Evolutionary conservation across 2,797 vertebrate species (phyloP).

Genomic region (Phoebastria nigripes): DNA sequence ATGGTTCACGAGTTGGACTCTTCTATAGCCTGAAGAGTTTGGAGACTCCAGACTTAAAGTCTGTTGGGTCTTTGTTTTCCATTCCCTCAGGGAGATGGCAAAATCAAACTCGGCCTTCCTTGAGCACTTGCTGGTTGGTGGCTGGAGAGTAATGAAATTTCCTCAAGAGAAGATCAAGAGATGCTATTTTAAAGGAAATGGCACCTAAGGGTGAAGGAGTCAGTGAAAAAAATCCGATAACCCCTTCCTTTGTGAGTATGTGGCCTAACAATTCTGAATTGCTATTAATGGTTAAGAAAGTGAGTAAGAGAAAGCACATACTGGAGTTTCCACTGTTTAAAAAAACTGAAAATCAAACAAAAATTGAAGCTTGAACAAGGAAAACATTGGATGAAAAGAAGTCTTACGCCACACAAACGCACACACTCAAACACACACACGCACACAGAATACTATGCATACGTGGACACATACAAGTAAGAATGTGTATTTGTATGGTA

Average conservation of each 20-base stretch:
- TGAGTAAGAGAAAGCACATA: constrained; percentile 66
- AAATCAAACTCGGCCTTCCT: constrained; percentile 1
- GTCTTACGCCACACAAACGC: constrained; percentile 56
- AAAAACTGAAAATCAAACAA: constrained; percentile 30
- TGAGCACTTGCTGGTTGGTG: constrained; percentile 41
- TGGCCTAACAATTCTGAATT: constrained; percentile 58
- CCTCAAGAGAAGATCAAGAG: background rate
- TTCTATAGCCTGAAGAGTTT: background rate
- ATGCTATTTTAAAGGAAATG: constrained; percentile 31
- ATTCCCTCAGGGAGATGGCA: background rate
- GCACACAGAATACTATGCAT: constrained; percentile 58
- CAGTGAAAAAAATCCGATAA: constrained; percentile 31
- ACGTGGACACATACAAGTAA: constrained; percentile 68
- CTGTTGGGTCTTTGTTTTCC: background rate
- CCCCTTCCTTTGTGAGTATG: constrained; percentile 36
- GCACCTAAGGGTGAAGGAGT: constrained; percentile 17
- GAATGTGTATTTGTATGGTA: constrained; percentile 75
- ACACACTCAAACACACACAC: constrained; percentile 62
- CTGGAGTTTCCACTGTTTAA: constrained; percentile 64
- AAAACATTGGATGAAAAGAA: constrained; percentile 55
- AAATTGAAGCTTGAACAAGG: constrained; percentile 58
- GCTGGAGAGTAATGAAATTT: constrained; percentile 41
- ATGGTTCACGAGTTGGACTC: constrained; percentile 55
- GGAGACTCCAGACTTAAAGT: constrained; percentile 39
- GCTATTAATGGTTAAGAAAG: constrained; percentile 47